Base-by-base conservation (phyloP, 1,140 invertebrate species). In the Stenopsyche tienmushanensis region DNA sequence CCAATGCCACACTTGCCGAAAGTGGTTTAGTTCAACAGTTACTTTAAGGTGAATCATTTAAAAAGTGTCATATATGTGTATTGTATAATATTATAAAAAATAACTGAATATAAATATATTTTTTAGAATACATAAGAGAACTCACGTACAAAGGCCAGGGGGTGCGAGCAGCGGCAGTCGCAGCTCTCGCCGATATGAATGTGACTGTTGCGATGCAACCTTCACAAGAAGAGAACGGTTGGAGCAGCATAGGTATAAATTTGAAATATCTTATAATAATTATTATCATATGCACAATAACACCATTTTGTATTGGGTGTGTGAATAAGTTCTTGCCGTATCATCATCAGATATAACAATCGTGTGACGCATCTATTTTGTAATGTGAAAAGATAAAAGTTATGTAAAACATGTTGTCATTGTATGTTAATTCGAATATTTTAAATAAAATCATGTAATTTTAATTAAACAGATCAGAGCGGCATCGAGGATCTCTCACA, bases 11-110 rank as follows among this genome's bases (percentile, higher is more conserved):
- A 72, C 77, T 3, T 80, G 79, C 58, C 52, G 69, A 39, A 80
- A 80, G 73, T 80, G 78, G 79, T 80, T 79, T 55, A 79, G 77
- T 2, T 79, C 79, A 0, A 71, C 73, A 8, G 78, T 79, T 7
- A 79, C 78, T 3, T 71, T 80, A 18, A 80, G 79, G 79, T 80
- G 55, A 75, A 76, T 74, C n/a, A 1, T n/a, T 50, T 52, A 23
- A 8, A 7, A 45, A 45, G 3, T 45, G 13, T 45, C 18, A 45
- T 45, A 15, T 45, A 15, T 45, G 13, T 39, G 29, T 39, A 8
- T 39, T 39, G 29, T 15, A 7, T 45, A 45, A 45, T 45, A 15
- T 45, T 3, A 45, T 49, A 21, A 20, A 3, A 49, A 17, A 2
- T 2, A 21, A 49, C 2, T 20, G 5, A 18, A 20, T 49, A 39